Percentiles rank a stretch among this genome's conserved stretches.
Conservation (phyloP, 2,797 vertebrate genomes). For the Notolabrus celidotus region DNA sequence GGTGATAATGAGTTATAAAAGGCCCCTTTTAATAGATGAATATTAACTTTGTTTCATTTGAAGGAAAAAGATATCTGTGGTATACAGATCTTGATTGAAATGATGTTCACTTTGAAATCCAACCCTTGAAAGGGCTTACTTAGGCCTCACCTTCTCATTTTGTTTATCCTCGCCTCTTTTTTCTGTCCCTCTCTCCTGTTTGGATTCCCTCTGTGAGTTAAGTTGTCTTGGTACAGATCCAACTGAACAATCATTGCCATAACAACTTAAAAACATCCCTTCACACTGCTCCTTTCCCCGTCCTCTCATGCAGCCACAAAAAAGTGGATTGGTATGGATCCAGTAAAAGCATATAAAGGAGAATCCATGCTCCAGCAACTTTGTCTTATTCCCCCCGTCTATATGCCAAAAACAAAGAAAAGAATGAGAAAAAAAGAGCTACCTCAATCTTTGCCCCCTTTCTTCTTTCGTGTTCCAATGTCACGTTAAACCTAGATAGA, state of each 20-base stretch:
- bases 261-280: conserved; percentile 29
- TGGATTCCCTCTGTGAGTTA: conserved; percentile 22
- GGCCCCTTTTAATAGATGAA: no score
- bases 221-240: conserved; percentile 20
- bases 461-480: conserved; percentile 27
- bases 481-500: conserved; percentile 19
- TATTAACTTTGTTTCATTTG: no score
- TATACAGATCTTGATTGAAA: no score
- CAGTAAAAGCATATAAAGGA: conserved; percentile 21
- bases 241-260: conserved; percentile 20
- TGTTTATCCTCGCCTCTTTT: not conserved
- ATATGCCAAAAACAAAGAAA: conserved; percentile 12
- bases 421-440: not conserved
- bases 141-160: not conserved
- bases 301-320: conserved; percentile 13
- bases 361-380: conserved; percentile 29
- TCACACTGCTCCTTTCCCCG: conserved; percentile 24
- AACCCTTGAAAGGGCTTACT: no score
- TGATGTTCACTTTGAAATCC: no score
- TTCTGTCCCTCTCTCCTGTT: conserved; percentile 8
- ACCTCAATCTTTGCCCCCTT: not conserved
- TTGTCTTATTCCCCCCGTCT: conserved; percentile 6
- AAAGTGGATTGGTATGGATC: conserved; percentile 56
- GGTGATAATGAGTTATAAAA: no score
- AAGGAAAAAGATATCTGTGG: no score